Evolutionary conservation across 2,113 vertebrate species (phyloP).

Genomic region (Osmerus eperlanus): DNA sequence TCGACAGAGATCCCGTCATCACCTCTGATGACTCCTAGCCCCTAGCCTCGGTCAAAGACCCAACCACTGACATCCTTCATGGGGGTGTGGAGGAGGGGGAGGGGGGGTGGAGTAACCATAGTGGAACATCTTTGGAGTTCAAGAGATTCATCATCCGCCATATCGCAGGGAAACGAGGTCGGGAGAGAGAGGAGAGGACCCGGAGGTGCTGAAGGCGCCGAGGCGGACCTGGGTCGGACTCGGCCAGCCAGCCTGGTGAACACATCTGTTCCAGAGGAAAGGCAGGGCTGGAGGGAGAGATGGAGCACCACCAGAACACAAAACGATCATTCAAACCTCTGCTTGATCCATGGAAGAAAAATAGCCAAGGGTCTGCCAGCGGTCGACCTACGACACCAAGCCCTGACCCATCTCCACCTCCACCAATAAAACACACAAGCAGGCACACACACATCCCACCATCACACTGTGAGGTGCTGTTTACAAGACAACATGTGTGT

Average conservation of each 20-base stretch:
- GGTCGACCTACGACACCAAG: conserved; percentile 17
- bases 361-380: background rate
- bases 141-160: too few species aligned
- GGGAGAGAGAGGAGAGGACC: background rate
- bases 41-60: conserved; percentile 21
- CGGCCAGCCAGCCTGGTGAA: too few species aligned
- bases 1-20: conserved; percentile 38
- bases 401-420: conserved; percentile 40
- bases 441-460: conserved; percentile 20
- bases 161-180: too few species aligned
- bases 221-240: background rate
- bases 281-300: background rate
- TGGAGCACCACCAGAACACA: background rate
- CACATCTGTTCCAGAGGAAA: background rate
- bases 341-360: background rate
- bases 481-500: conserved; percentile 42
- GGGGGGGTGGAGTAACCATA: background rate
- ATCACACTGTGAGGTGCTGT: conserved; percentile 38
- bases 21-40: conserved; percentile 43
- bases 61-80: conserved; percentile 24
- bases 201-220: background rate
- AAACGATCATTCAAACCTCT: background rate
- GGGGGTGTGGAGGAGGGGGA: background rate
- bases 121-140: background rate
- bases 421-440: conserved; percentile 40